Evolutionary conservation across 2,888 invertebrate species (phyloP), one percentile per base, ranked within the genome.

Genomic region (Seira sanloemensis): DNA sequence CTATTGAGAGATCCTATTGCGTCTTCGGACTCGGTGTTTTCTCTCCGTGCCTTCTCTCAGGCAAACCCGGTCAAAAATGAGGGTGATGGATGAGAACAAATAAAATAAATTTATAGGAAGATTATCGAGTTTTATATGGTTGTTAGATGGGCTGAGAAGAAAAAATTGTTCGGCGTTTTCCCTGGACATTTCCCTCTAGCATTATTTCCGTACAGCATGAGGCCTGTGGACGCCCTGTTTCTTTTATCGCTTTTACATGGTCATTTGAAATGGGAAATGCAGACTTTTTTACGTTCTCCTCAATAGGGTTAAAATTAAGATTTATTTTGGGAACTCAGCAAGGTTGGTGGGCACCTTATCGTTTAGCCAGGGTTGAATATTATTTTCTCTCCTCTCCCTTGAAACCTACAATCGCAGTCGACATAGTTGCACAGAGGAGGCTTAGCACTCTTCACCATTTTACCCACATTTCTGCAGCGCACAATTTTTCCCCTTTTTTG

Each of bases 51-150:
- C 62, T 76, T 37, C 62, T n/a, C n/a, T 67, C 67, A 26, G 76
- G 62, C 65, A 26, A 72, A 71, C 81, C 76, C 78, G 83, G 83
- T 83, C 78, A 78, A 83, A 78, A 78, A 84, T 74, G 84, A 84
- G 78, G 84, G 84, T 84, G 84, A 84, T 84, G 84, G 84, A 84
- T 84, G 84, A 74, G 84, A 78, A 78, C 74, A 84, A 84, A 84
- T 78, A 84, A 78, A 84, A 74, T 83, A 84, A 78, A 84, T 78
- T 84, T 84, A 84, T 84, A 84, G 78, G 84, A 75, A 84, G 78
- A 84, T 84, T 84, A 84, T 84, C 84, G 84, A 84, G 78, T 84
- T 84, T 84, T 78, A 84, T 75, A 78, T 84, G 84, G 78, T 69
- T 75, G 75, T 62, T 62, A 62, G 62, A 69, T 69, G 78, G 78